Conservation (phyloP, 2,113 vertebrate genomes). For the Sisor rabdophorus region DNA sequence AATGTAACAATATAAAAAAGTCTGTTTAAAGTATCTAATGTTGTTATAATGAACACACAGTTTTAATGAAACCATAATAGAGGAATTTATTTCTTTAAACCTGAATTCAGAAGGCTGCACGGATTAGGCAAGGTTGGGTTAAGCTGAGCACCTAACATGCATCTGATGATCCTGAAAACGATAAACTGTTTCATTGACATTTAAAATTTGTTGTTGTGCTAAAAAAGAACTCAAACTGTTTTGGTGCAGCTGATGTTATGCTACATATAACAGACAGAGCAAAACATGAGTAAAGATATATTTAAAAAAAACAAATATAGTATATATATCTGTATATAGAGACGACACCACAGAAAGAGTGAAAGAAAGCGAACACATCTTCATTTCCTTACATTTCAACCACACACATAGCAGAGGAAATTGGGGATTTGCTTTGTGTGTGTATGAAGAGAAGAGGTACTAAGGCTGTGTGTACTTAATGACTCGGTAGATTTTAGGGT, state of each 20-base stretch:
- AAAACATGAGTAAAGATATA: too few relatives aligned
- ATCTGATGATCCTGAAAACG: background rate
- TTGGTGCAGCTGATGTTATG: background rate
- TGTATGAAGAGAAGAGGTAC: background rate
- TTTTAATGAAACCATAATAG: too few relatives aligned
- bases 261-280: slow-evolving; percentile 1
- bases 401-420: slow-evolving; percentile 8
- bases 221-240: background rate
- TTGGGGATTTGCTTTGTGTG: background rate
- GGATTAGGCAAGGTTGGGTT: background rate
- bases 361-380: background rate
- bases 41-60: too few relatives aligned
- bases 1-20: background rate
- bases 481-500: background rate
- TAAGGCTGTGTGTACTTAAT: slow-evolving; percentile 3
- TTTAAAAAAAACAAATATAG: too few relatives aligned
- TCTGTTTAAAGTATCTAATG: too few relatives aligned
- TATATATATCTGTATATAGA: too few relatives aligned
- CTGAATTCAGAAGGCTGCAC: background rate
- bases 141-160: background rate
- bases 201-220: background rate
- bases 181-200: background rate
- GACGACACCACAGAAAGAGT: too few relatives aligned
- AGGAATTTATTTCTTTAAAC: background rate
- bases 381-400: background rate